Percentiles rank a stretch among this genome's conserved stretches.
Evolutionary conservation across 2,888 invertebrate genomes (phyloP).

Genomic region (Meloe dianella): DNA sequence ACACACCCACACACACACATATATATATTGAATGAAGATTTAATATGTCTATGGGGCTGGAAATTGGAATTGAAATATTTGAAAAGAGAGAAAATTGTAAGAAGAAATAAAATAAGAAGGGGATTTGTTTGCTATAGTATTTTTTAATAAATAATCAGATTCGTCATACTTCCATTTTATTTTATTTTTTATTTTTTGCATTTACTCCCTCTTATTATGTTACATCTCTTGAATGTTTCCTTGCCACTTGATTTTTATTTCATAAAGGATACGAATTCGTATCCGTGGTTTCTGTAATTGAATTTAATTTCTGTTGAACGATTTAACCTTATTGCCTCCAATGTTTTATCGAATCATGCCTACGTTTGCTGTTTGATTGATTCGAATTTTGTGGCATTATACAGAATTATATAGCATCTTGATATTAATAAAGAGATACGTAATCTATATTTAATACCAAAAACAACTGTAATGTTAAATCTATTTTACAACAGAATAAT

Average conservation of each 20-base stretch:
- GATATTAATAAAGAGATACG: background rate
- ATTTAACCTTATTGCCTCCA: slow-evolving; percentile 29
- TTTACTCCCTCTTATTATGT: background rate
- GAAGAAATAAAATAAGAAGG: background rate
- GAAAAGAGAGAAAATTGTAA: background rate
- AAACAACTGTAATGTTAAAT: background rate
- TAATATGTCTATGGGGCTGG: background rate
- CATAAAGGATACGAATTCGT: slow-evolving; percentile 20
- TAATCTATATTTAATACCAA: background rate
- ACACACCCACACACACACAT: no score
- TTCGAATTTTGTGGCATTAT: slow-evolving; percentile 26
- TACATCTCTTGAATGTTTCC: background rate
- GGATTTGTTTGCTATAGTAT: background rate
- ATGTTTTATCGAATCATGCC: slow-evolving; percentile 27
- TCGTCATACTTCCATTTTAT: background rate
- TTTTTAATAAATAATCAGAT: slow-evolving; percentile 2
- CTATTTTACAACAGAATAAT: background rate
- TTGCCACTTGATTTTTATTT: slow-evolving; percentile 19
- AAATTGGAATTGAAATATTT: background rate
- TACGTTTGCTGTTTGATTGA: slow-evolving; percentile 28
- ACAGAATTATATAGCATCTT: slow-evolving; percentile 17
- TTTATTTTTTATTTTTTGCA: no score
- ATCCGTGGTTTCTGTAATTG: slow-evolving; percentile 27
- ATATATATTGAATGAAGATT: background rate
- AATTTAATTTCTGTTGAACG: slow-evolving; percentile 31